These are phyloP conservation scores for Agelaius phoeniceus DNA, from an alignment of 2,113 vertebrate genomes.

Conservation along the genomic window DNA sequence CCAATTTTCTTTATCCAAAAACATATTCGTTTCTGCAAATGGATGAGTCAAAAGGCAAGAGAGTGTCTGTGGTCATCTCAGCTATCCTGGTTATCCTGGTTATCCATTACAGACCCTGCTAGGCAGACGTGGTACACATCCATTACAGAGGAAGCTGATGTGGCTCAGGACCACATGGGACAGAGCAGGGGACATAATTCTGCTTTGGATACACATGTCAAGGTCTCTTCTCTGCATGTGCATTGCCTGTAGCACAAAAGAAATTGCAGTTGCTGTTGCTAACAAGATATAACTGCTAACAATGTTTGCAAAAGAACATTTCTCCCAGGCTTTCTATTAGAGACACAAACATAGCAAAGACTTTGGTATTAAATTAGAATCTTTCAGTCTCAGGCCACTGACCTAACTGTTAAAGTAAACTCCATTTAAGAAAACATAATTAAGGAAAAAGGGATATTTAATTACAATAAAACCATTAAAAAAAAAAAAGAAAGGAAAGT, in stretches of 20 bases:
- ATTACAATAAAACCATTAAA: background rate
- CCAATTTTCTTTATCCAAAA: background rate
- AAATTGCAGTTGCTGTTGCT: background rate
- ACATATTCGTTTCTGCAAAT: background rate
- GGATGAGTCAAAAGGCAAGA: background rate
- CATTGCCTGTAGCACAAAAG: background rate
- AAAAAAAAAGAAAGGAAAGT: background rate
- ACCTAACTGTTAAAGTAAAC: background rate
- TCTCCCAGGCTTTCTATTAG: background rate
- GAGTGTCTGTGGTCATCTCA: rapidly evolving
- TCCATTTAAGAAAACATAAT: background rate
- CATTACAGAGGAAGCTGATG: background rate
- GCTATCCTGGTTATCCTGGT: background rate
- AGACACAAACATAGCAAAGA: background rate
- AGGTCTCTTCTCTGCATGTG: background rate
- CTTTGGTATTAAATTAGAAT: background rate
- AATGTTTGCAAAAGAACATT: background rate
- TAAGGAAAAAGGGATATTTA: background rate
- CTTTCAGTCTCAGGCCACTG: background rate
- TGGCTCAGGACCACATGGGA: background rate
- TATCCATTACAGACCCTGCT: background rate
- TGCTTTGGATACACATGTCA: background rate
- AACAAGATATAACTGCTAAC: background rate
- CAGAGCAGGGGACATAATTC: background rate
- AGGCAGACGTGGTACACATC: background rate